Percentiles rank a stretch among this genome's conserved stretches.
These are phyloP conservation scores for Trilocha varians DNA, from an alignment of 2,888 invertebrate species.

Conservation along the genomic window DNA sequence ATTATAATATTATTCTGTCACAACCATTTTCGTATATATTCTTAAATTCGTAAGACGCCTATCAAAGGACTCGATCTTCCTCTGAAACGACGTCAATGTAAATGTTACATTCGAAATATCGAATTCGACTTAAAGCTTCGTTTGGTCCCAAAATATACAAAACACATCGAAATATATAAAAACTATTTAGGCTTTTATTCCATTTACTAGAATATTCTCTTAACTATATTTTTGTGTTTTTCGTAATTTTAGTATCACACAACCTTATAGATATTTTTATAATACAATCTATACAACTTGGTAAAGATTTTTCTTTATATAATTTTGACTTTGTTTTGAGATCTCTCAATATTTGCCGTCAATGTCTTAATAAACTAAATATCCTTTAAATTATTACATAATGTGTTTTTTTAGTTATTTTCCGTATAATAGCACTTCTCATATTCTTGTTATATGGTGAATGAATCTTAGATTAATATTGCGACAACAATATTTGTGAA, in stretches of 20 bases:
- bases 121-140: slow-evolving; percentile 46
- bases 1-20: slow-evolving; percentile 6
- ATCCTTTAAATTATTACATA: no score
- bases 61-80: slow-evolving; percentile 5
- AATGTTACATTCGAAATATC: background rate
- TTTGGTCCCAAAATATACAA: slow-evolving; percentile 39
- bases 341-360: slow-evolving; percentile 20
- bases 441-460: no score
- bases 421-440: no score
- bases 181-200: slow-evolving; percentile 30
- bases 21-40: slow-evolving; percentile 3
- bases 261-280: slow-evolving; percentile 27
- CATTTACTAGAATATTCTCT: slow-evolving; percentile 9
- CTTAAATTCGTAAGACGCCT: slow-evolving; percentile 4
- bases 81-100: slow-evolving; percentile 1
- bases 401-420: no score
- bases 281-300: slow-evolving; percentile 32
- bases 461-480: no score
- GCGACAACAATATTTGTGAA: no score
- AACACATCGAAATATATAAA: background rate
- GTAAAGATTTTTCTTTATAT: slow-evolving; percentile 35
- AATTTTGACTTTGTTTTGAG: slow-evolving; percentile 52
- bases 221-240: background rate
- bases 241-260: slow-evolving; percentile 51
- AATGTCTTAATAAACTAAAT: background rate